Evolutionary conservation across 2,797 vertebrate genomes (phyloP).

Genomic region (Melanotaenia parkinsoni): DNA sequence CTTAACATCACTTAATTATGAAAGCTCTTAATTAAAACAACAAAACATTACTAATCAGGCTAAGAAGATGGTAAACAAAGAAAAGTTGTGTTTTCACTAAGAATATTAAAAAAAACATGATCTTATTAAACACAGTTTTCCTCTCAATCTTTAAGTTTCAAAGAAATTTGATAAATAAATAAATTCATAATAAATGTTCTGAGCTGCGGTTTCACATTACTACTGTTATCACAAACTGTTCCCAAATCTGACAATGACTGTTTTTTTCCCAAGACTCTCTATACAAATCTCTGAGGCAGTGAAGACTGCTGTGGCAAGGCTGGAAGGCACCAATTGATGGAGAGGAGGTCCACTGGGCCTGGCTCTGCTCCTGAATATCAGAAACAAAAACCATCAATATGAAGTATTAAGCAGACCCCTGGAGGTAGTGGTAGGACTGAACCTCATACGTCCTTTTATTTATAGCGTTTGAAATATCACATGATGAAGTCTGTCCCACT

Average conservation of each 20-base stretch:
- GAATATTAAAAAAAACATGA: constrained; percentile 14
- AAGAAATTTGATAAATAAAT: constrained; percentile 76
- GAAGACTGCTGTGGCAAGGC: constrained; percentile 22
- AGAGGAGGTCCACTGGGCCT: constrained; percentile 34
- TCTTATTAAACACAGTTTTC: constrained; percentile 36
- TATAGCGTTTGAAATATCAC: constrained; percentile 33
- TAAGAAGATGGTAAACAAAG: constrained; percentile 60
- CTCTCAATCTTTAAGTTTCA: constrained; percentile 39
- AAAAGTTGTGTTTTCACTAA: constrained; percentile 18
- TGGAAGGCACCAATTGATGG: constrained; percentile 70
- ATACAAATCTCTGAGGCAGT: constrained; percentile 60
- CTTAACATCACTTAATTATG: constrained; percentile 49
- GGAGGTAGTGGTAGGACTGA: constrained; percentile 44
- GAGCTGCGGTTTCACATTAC: constrained; percentile 71
- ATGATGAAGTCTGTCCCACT: constrained; percentile 35
- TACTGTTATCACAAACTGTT: constrained; percentile 49
- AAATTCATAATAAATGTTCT: constrained; percentile 61
- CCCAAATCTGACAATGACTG: constrained; percentile 34
- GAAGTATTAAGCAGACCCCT: constrained; percentile 32
- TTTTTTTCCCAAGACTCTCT: constrained; percentile 27
- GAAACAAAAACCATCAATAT: constrained; percentile 52
- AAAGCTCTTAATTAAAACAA: constrained; percentile 35
- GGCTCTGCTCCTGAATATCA: constrained; percentile 77
- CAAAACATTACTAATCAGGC: constrained; percentile 28
- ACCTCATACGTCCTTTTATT: constrained; percentile 17